Evolutionary conservation across 1,140 invertebrate species (phyloP).

Genomic region (Psilanteris sp.): DNA sequence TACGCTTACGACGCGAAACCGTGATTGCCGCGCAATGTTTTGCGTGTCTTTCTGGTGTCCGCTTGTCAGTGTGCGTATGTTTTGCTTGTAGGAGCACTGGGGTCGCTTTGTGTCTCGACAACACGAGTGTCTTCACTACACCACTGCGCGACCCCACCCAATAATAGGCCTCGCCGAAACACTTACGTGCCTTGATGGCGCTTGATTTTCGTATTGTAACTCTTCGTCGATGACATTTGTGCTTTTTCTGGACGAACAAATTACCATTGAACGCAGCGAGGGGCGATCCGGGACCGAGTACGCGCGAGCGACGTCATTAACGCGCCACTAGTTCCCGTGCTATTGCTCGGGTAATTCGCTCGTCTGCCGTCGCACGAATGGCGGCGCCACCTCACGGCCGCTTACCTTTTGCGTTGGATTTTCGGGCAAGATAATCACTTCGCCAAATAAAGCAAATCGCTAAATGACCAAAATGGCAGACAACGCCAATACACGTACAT

Average conservation of each 20-base stretch:
- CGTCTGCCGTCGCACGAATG: background rate
- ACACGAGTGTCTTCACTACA: conserved; percentile 52
- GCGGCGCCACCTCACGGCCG: conserved; percentile 30
- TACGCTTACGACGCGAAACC: conserved; percentile 43
- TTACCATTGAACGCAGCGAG: conserved; percentile 44
- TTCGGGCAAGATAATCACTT: background rate
- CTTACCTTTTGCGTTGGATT: conserved; percentile 7
- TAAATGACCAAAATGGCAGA: too few species aligned
- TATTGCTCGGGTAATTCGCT: conserved; percentile 31
- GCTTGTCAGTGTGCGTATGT: conserved; percentile 46
- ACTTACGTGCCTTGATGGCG: conserved; percentile 54
- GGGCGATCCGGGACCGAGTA: conserved; percentile 22
- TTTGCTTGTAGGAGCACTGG: conserved; percentile 48
- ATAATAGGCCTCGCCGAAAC: conserved; percentile 32
- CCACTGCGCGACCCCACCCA: conserved; percentile 59
- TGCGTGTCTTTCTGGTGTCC: conserved; percentile 28
- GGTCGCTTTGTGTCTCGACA: conserved; percentile 48
- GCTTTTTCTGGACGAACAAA: conserved; percentile 28
- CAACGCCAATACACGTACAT: too few species aligned
- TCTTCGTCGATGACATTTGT: conserved; percentile 52
- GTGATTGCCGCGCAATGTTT: conserved; percentile 36
- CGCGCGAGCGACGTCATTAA: conserved; percentile 43
- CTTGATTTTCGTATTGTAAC: conserved; percentile 39
- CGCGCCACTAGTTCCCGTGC: conserved; percentile 45
- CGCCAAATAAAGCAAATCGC: too few species aligned